Base-by-base conservation (phyloP, 2,888 invertebrate genomes). In the Melieria crassipennis region DNA sequence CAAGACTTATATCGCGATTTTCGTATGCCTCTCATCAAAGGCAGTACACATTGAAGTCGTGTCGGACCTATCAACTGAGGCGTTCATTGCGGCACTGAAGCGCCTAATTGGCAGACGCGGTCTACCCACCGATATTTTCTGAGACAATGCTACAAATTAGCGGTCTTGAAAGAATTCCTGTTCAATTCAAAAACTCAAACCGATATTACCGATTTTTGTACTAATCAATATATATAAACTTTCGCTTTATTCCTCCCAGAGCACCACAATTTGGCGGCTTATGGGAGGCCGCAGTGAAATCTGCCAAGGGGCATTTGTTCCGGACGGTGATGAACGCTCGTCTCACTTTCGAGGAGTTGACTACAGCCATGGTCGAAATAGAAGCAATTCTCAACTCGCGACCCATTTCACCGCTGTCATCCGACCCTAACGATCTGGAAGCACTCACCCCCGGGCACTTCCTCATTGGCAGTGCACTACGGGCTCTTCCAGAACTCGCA, bases 1-100 rank as follows among this genome's bases (percentile, higher is more conserved):
- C 46, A 72, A 73, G 68, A 70, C 72, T 13, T 73, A 73, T 56
- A 57, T 72, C 13, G 68, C 69, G 4, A 68, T 73, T 30, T 75
- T 72, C 52, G 57, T 75, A 10, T 73, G 75, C 5, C 60, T 75
- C 13, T 60, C 70, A 13, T 71, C 67, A 9, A 71, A 73, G 13
- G 71, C 72, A 7, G 73, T 73, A n/a, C 69, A 69, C 52, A 65
- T 68, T 13, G 63, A 70, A 55, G 52, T 56, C 7, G 73, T 67
- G 0, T 62, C 71, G 1, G 70, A 74, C 5, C 48, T 73, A 4
- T 69, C 71, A 11, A 69, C 73, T 9, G 70, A 73, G 30, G 61
- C 67, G 48, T 73, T 73, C 60, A 65, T 67, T 55, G 70, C 67
- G 13, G 65, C 71, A 10, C 56, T 73, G 5, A 75, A 73, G 16